Percentiles rank a stretch among this genome's conserved stretches.
Conservation (phyloP, 1,140 invertebrate genomes). For the Mizuhopecten yessoensis region DNA sequence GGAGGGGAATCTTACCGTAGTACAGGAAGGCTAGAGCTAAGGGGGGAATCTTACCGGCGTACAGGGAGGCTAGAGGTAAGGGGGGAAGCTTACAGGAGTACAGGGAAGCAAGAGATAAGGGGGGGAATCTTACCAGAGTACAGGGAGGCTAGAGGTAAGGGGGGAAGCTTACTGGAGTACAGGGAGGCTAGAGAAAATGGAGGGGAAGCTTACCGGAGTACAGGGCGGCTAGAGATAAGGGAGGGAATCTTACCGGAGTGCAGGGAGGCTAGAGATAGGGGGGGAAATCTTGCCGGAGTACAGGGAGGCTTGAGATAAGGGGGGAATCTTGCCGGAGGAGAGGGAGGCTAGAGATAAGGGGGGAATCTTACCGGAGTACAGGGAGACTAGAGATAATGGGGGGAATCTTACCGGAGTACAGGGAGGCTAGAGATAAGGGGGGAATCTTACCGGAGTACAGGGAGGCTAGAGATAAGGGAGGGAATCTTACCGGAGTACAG, state of each 20-base stretch:
- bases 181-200: not conserved
- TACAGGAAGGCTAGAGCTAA: not conserved
- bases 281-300: constrained; percentile 85
- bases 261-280: constrained; percentile 87
- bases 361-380: not conserved
- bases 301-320: constrained; percentile 87
- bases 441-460: constrained; percentile 84
- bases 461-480: constrained; percentile 87
- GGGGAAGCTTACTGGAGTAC: not conserved
- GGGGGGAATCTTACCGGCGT: constrained; percentile 82
- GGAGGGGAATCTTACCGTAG: not conserved
- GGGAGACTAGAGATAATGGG: not conserved
- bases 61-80: constrained; percentile 87
- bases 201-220: constrained; percentile 84
- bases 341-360: not conserved
- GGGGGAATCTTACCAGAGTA: not conserved
- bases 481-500: constrained; percentile 71
- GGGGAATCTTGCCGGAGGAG: constrained; percentile 75
- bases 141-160: not conserved
- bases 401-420: not conserved
- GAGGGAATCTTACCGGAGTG: constrained; percentile 85
- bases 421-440: not conserved
- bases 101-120: too few species aligned
- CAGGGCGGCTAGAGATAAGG: constrained; percentile 87
- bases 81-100: constrained; percentile 85